These are phyloP conservation scores for Tenthredo livida DNA, from an alignment of 2,888 invertebrate species.

Conservation along the genomic window DNA sequence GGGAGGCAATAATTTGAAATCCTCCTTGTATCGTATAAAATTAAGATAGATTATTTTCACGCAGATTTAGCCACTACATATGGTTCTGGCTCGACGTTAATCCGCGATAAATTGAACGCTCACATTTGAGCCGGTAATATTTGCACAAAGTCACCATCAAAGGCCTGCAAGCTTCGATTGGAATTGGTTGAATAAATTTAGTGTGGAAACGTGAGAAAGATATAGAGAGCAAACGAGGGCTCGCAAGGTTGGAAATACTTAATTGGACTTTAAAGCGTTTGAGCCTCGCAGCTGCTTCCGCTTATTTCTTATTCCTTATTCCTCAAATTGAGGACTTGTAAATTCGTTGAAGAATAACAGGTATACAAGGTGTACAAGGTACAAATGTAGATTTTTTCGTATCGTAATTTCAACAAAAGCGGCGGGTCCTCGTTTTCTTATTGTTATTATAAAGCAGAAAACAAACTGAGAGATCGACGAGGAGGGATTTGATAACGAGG, in stretches of 20 bases:
- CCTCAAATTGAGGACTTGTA: neutral
- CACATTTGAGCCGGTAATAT: neutral
- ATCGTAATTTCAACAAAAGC: neutral
- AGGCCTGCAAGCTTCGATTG: conserved; percentile 6
- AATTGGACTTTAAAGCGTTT: neutral
- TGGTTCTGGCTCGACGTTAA: neutral
- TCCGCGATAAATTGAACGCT: conserved; percentile 7
- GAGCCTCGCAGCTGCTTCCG: neutral
- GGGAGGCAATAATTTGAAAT: neutral
- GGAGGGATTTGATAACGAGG: neutral
- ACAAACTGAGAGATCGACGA: neutral
- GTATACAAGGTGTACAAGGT: neutral
- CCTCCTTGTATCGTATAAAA: neutral
- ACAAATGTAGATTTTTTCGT: neutral
- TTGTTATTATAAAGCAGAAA: neutral
- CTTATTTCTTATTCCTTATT: neutral
- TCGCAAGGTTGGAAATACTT: neutral
- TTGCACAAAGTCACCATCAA: conserved; percentile 23
- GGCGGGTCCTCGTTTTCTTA: neutral
- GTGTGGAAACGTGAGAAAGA: neutral
- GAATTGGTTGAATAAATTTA: conserved; percentile 24
- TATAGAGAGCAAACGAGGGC: neutral
- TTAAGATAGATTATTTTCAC: neutral
- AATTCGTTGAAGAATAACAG: neutral
- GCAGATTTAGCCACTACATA: neutral